Conservation (phyloP, 2,113 vertebrate genomes). For the Pterocles orientalis region DNA sequence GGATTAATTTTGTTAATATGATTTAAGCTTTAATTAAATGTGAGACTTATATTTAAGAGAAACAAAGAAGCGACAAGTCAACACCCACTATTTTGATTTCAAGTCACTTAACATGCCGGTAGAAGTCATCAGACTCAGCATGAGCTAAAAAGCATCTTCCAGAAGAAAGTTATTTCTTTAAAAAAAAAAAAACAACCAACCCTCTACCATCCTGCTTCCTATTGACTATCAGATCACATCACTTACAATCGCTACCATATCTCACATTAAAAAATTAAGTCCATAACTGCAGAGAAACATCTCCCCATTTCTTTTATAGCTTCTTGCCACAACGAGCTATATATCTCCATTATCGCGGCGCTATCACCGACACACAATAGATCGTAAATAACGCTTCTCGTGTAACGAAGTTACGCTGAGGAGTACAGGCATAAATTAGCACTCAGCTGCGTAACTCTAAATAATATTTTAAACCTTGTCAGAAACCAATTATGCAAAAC, state of each 20-base stretch:
- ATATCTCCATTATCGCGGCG: slow-evolving; percentile 28
- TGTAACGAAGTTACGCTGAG: background rate
- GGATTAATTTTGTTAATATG: background rate
- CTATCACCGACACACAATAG: slow-evolving; percentile 6
- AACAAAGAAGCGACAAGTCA: background rate
- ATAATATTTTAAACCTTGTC: slow-evolving; percentile 45
- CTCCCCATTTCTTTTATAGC: slow-evolving; percentile 49
- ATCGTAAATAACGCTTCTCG: slow-evolving; percentile 26
- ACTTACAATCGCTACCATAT: background rate
- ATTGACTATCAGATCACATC: slow-evolving; percentile 34
- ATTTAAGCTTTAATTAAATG: slow-evolving; percentile 29
- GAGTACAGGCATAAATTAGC: slow-evolving; percentile 53
- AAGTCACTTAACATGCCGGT: background rate
- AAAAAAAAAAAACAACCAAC: background rate
- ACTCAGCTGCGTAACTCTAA: background rate
- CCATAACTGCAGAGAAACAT: slow-evolving; percentile 38
- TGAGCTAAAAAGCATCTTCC: background rate
- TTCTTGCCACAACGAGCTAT: slow-evolving; percentile 28
- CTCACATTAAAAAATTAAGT: slow-evolving; percentile 69
- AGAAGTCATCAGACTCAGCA: background rate
- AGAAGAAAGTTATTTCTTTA: background rate
- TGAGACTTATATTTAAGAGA: background rate
- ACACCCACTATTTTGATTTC: background rate
- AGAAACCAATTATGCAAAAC: slow-evolving; percentile 55
- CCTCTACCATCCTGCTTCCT: background rate